These are phyloP conservation scores for Alauda arvensis DNA, from an alignment of 2,797 vertebrate species.

Conservation along the genomic window DNA sequence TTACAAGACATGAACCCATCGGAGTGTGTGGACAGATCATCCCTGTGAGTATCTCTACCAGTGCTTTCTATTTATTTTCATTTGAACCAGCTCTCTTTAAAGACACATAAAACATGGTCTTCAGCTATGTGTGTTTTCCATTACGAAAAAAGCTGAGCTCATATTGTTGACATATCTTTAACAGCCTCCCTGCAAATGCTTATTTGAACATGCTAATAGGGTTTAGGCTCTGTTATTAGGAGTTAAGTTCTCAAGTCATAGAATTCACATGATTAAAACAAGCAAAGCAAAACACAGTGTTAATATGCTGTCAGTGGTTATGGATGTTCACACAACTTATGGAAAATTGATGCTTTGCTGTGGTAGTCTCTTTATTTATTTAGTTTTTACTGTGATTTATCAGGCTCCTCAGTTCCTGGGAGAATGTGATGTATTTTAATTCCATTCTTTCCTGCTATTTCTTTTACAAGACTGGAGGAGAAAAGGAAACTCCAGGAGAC, in stretches of 20 bases:
- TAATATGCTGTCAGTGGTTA: slow-evolving; percentile 66
- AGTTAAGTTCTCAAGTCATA: slow-evolving; percentile 70
- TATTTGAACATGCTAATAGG: slow-evolving; percentile 77
- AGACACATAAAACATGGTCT: slow-evolving; percentile 67
- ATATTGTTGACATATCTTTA: slow-evolving; percentile 79
- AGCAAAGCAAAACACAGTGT: slow-evolving; percentile 69
- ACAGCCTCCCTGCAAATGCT: slow-evolving; percentile 72
- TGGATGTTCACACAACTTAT: slow-evolving; percentile 62
- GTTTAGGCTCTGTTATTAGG: slow-evolving; percentile 68
- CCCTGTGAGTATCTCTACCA: slow-evolving; percentile 86
- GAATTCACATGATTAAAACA: slow-evolving; percentile 74
- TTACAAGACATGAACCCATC: slow-evolving; percentile 95
- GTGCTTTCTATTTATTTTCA: slow-evolving; percentile 75
- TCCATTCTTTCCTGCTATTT: slow-evolving; percentile 61
- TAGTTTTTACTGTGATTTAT: slow-evolving; percentile 68
- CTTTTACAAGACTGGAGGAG: slow-evolving; percentile 64
- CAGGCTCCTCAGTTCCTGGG: slow-evolving; percentile 59
- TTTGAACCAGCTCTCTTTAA: slow-evolving; percentile 68
- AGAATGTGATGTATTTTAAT: slow-evolving; percentile 58
- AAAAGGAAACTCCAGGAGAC: slow-evolving; percentile 62
- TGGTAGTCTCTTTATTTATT: slow-evolving; percentile 69
- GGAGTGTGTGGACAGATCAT: slow-evolving; percentile 99
- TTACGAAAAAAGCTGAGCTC: slow-evolving; percentile 65
- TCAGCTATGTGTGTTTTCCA: slow-evolving; percentile 73
- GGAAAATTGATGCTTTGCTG: slow-evolving; percentile 69